Percentiles rank a stretch among this genome's conserved stretches.
These are phyloP conservation scores for Leucoma salicis DNA, from an alignment of 2,888 invertebrate species.

Conservation along the genomic window DNA sequence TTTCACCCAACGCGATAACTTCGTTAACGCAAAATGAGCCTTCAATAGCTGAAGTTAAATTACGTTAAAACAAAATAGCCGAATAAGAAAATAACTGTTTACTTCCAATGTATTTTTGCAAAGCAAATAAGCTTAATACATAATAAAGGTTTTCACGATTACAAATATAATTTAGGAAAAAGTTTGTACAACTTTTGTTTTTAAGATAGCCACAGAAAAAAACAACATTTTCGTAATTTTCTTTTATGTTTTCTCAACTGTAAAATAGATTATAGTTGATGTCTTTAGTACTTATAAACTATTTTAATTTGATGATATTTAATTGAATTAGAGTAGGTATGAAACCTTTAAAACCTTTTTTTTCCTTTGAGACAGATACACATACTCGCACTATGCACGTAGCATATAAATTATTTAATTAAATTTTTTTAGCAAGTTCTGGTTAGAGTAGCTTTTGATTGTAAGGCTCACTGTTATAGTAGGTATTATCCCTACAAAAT, in stretches of 20 bases:
- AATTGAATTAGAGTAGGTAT: no score
- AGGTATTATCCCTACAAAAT: no score
- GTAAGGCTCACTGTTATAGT: no score
- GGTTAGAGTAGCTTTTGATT: no score
- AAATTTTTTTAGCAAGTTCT: no score
- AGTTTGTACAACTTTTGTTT: slow-evolving; percentile 16
- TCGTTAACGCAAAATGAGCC: slow-evolving; percentile 68
- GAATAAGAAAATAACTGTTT: slow-evolving; percentile 53
- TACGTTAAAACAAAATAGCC: slow-evolving; percentile 67
- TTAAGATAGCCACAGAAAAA: slow-evolving; percentile 13
- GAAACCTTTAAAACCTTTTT: no score
- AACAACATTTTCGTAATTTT: not conserved
- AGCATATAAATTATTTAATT: no score
- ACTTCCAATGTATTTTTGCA: slow-evolving; percentile 37
- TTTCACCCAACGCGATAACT: slow-evolving; percentile 51
- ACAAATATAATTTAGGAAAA: slow-evolving; percentile 19
- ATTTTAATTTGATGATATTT: no score
- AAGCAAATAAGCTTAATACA: slow-evolving; percentile 38
- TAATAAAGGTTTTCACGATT: slow-evolving; percentile 33
- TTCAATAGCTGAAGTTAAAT: slow-evolving; percentile 75
- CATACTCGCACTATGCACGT: no score
- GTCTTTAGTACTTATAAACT: no score
- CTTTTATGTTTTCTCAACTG: not conserved
- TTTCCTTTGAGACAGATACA: no score
- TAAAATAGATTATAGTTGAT: not conserved